Percentiles rank a stretch among this genome's conserved stretches.
Conservation (phyloP, 2,797 vertebrate genomes). For the Ctenochaetus hawaiiensis region DNA sequence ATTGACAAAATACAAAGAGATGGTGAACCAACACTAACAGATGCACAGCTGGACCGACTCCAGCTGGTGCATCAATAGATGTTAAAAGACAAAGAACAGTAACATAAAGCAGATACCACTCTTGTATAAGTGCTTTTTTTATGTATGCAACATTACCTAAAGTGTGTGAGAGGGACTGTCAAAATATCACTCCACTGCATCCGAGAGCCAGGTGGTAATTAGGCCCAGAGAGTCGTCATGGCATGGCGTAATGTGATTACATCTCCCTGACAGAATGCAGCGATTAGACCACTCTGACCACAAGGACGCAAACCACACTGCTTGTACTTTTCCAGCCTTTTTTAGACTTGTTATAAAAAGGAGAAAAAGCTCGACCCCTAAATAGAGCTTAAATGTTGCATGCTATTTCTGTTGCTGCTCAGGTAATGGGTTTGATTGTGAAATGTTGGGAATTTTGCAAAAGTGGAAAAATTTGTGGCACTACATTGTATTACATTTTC, state of each 20-base stretch:
- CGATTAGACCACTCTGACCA: conserved; percentile 77
- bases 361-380: not conserved
- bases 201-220: conserved; percentile 63
- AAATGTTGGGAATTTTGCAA: not conserved
- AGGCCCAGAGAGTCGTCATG: conserved; percentile 64
- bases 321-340: conserved; percentile 60
- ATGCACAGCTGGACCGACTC: not conserved
- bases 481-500: not conserved
- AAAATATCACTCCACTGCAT: conserved; percentile 47
- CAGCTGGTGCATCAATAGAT: not conserved
- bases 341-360: conserved; percentile 47
- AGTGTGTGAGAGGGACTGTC: conserved; percentile 36
- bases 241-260: conserved; percentile 83
- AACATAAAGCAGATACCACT: conserved; percentile 36
- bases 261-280: conserved; percentile 80
- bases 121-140: conserved; percentile 25
- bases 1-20: not conserved
- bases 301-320: conserved; percentile 49
- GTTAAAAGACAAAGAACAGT: conserved; percentile 20
- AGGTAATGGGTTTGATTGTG: conserved; percentile 6
- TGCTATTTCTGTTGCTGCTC: not conserved
- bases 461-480: not conserved
- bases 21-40: conserved; percentile 2
- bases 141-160: conserved; percentile 10
- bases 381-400: conserved; percentile 36